phyloP scores from a whole-genome alignment of 2,888 invertebrate species.

The Diplolepis rosae region DNA sequence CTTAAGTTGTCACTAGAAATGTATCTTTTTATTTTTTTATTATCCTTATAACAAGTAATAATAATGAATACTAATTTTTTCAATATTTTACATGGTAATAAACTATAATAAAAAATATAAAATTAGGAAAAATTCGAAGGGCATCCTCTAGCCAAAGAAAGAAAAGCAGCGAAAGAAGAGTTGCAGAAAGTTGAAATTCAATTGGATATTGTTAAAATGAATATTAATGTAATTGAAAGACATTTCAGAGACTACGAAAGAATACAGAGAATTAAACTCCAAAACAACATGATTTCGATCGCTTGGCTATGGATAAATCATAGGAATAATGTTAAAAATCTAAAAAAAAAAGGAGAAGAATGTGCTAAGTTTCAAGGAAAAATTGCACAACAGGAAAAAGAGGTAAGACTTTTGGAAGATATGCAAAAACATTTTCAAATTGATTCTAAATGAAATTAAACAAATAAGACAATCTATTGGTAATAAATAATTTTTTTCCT shows the following conservation, averaged over 20 bases:
- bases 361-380: neutral
- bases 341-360: neutral
- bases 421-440: neutral
- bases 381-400: neutral
- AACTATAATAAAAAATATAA: neutral
- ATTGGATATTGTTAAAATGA: neutral
- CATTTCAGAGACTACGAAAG: neutral
- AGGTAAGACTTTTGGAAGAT: neutral
- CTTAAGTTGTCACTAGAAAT: too few species aligned
- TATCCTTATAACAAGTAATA: too few species aligned
- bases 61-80: neutral
- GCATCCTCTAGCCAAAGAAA: neutral
- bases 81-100: neutral
- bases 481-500: neutral
- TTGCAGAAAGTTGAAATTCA: neutral
- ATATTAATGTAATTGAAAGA: neutral
- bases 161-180: neutral
- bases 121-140: conserved; percentile 20
- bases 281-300: neutral
- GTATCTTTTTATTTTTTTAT: too few species aligned
- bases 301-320: neutral
- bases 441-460: neutral
- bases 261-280: neutral
- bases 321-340: neutral
- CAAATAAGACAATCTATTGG: too few species aligned